Conservation (phyloP, 92 coral and sea anemone genomes). For the Parazoanthus atlanticus region DNA sequence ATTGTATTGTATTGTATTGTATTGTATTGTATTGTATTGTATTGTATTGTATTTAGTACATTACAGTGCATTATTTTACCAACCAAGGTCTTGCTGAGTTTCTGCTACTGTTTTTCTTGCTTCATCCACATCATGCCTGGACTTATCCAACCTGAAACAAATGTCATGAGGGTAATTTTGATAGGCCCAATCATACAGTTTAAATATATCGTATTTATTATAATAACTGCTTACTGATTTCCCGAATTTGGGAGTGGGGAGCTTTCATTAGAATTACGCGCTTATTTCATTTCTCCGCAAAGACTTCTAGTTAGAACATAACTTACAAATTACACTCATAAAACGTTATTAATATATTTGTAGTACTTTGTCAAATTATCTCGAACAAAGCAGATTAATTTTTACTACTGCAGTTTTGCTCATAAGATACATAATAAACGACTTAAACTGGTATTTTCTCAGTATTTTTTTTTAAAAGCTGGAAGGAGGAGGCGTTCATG, state of each 20-base stretch:
- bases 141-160: constrained; percentile 39
- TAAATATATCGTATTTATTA: too few relatives aligned
- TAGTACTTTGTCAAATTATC: too few relatives aligned
- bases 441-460: not conserved
- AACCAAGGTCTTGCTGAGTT: constrained; percentile 35
- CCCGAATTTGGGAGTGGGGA: not conserved
- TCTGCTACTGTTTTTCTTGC: constrained; percentile 47
- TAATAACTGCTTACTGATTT: too few relatives aligned
- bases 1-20: not conserved
- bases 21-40: too few relatives aligned
- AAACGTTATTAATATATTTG: not conserved
- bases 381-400: not conserved
- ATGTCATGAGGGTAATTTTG: not conserved
- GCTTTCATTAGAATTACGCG: not conserved
- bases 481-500: not conserved
- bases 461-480: not conserved
- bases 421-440: not conserved
- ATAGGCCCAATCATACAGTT: too few relatives aligned
- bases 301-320: not conserved
- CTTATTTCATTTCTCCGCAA: not conserved
- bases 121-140: constrained; percentile 42
- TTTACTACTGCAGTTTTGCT: not conserved
- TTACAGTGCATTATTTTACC: not conserved
- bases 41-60: not conserved
- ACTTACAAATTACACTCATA: not conserved